phyloP scores from a whole-genome alignment of 2,797 vertebrate genomes.

The Oryzias sinensis region DNA sequence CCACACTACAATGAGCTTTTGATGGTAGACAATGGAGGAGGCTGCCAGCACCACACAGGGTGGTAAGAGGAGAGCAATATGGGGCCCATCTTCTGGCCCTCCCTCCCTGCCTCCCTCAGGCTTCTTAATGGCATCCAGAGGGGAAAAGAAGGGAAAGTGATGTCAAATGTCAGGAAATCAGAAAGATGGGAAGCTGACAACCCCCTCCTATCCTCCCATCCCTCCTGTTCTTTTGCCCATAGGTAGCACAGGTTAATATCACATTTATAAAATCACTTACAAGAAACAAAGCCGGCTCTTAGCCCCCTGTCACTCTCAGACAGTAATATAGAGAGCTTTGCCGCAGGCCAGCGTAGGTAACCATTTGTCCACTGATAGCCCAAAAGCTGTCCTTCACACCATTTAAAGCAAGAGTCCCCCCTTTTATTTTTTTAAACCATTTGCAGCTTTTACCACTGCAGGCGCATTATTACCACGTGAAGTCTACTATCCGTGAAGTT shows the following conservation, averaged over 20 bases:
- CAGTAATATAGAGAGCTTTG: slow-evolving; percentile 65
- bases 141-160: slow-evolving; percentile 79
- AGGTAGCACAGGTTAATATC: slow-evolving; percentile 81
- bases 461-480: slow-evolving; percentile 16
- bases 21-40: slow-evolving; percentile 86
- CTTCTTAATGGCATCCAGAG: slow-evolving; percentile 82
- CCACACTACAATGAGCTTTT: slow-evolving; percentile 87
- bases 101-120: slow-evolving; percentile 68
- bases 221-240: slow-evolving; percentile 67
- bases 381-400: slow-evolving; percentile 63
- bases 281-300: slow-evolving; percentile 75
- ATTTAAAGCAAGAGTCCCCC: slow-evolving; percentile 42
- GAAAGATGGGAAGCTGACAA: slow-evolving; percentile 79
- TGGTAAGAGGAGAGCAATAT: slow-evolving; percentile 80
- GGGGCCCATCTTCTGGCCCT: slow-evolving; percentile 75
- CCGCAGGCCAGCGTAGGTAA: slow-evolving; percentile 68
- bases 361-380: slow-evolving; percentile 73
- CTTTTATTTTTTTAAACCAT: slow-evolving; percentile 29
- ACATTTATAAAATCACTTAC: slow-evolving; percentile 82
- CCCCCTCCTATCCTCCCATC: slow-evolving; percentile 61
- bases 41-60: slow-evolving; percentile 81
- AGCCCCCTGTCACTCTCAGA: slow-evolving; percentile 72
- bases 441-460: slow-evolving; percentile 20
- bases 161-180: slow-evolving; percentile 84
- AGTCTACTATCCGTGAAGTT: slow-evolving; percentile 22